A percentile compares a stretch with the other conserved stretches of the same genome.
phyloP scores from a whole-genome alignment of 2,113 vertebrate genomes.

The Hemibagrus wyckioides region DNA sequence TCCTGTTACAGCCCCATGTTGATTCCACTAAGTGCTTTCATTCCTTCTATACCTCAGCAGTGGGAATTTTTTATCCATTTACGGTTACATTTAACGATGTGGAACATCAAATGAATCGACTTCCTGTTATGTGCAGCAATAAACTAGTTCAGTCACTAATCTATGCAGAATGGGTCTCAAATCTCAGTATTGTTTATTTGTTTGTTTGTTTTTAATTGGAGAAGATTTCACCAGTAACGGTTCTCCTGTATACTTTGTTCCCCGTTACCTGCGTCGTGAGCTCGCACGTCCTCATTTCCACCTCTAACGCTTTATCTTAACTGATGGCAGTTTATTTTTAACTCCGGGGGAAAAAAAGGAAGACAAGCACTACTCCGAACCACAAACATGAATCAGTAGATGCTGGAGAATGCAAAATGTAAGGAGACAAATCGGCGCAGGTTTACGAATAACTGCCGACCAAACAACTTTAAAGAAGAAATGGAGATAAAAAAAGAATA shows the following conservation, averaged over 20 bases:
- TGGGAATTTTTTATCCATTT: neutral
- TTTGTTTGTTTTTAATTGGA: neutral
- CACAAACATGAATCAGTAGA: neutral
- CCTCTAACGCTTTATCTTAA: neutral
- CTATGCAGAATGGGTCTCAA: neutral
- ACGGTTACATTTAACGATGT: neutral
- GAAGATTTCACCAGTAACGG: neutral
- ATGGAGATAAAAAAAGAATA: neutral
- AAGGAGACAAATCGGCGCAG: neutral
- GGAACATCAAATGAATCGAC: neutral
- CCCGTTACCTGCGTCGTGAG: neutral
- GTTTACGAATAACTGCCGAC: neutral
- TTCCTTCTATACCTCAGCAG: neutral
- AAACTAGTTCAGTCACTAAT: neutral
- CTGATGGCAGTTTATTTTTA: conserved; percentile 8
- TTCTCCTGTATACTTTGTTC: neutral
- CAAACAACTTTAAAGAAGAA: neutral
- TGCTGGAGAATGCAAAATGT: neutral
- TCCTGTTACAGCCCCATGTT: neutral
- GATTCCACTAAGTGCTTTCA: neutral
- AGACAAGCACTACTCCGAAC: neutral
- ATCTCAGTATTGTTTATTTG: neutral
- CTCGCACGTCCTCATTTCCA: neutral
- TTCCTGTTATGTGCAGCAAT: neutral
- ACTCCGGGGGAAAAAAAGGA: neutral